Percentiles rank a stretch among this genome's conserved stretches.
Evolutionary conservation across 1,140 invertebrate genomes (phyloP).

Genomic region (Brachionus koreanus): DNA sequence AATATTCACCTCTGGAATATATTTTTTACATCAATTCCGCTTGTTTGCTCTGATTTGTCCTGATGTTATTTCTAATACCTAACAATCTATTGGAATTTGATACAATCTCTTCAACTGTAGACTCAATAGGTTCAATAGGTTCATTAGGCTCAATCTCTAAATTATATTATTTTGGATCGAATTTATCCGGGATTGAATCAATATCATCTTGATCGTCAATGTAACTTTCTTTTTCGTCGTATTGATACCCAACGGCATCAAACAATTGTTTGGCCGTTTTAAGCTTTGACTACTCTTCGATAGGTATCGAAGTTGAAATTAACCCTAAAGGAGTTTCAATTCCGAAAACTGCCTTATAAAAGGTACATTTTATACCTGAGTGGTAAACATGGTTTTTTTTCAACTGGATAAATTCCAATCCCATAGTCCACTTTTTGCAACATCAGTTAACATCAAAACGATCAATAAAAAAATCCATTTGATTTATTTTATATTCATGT

Average conservation of each 20-base stretch:
- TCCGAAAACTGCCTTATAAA: background rate
- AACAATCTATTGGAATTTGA: background rate
- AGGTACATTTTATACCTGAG: background rate
- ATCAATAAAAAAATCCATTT: too few relatives aligned
- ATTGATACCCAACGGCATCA: background rate
- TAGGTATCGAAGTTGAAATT: background rate
- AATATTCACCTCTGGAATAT: too few relatives aligned
- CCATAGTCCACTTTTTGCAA: background rate
- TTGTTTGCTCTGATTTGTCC: background rate
- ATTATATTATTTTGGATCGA: background rate
- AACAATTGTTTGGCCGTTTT: background rate
- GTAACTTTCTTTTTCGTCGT: background rate
- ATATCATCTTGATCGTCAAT: background rate
- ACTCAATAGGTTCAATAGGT: background rate
- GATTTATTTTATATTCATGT: too few relatives aligned
- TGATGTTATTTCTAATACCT: too few relatives aligned
- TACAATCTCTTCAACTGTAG: background rate
- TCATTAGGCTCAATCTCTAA: background rate
- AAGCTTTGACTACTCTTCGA: background rate
- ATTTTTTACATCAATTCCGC: background rate
- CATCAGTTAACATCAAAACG: too few relatives aligned
- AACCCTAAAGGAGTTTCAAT: background rate
- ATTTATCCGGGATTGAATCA: background rate
- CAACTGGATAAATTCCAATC: background rate
- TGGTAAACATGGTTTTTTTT: background rate